phyloP scores from a whole-genome alignment of 2,113 vertebrate species.

The Sakesphorus luctuosus region DNA sequence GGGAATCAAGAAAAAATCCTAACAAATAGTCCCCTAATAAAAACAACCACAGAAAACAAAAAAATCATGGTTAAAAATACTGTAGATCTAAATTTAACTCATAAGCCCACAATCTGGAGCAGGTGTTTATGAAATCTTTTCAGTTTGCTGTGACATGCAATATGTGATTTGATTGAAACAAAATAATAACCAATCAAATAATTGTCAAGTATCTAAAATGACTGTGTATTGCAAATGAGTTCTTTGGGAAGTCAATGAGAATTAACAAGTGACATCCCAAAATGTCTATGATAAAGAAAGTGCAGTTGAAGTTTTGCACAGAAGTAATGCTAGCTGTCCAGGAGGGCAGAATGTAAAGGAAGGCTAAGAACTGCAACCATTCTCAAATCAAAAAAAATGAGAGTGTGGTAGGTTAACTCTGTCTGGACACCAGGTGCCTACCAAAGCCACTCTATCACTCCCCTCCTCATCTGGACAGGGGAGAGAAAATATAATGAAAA shows the following conservation, averaged over 20 bases:
- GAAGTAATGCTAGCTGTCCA: background rate
- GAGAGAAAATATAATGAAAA: background rate
- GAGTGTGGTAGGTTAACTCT: background rate
- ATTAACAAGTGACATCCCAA: background rate
- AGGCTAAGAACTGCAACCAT: background rate
- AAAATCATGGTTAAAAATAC: background rate
- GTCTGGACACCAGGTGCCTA: background rate
- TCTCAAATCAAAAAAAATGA: background rate
- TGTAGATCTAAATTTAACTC: background rate
- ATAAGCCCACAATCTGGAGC: background rate
- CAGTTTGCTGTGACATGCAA: background rate
- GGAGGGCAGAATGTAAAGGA: background rate
- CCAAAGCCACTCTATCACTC: background rate
- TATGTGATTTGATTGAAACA: background rate
- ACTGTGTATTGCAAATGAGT: background rate
- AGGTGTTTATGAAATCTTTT: background rate
- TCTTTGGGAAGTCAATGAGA: background rate
- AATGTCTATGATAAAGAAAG: background rate
- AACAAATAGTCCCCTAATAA: background rate
- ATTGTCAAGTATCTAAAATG: background rate
- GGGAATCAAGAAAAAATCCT: background rate
- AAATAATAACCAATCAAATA: slow-evolving; percentile 15
- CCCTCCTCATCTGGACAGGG: background rate
- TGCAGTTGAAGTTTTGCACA: background rate
- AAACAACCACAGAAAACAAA: background rate